These are phyloP conservation scores for Syrphus vitripennis DNA, from an alignment of 2,888 invertebrate species.

Conservation along the genomic window DNA sequence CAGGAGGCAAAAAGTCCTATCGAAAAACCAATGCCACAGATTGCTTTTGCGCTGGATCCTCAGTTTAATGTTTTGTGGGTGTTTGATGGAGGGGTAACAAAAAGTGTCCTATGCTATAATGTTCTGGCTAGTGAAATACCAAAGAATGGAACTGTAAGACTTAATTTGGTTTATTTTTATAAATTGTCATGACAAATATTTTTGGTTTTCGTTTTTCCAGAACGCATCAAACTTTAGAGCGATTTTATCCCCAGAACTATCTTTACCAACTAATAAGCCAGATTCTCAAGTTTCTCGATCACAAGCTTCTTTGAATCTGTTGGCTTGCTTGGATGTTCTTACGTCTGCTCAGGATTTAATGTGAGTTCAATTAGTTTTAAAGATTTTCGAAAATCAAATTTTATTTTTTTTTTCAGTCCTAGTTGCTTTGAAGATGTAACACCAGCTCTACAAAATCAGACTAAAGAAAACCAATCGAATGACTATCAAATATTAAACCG, in stretches of 20 bases:
- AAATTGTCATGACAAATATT: neutral
- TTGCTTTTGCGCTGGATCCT: constrained; percentile 87
- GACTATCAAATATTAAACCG: constrained; percentile 86
- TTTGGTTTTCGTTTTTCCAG: constrained; percentile 69
- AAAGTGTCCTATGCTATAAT: constrained; percentile 88
- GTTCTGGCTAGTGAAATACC: constrained; percentile 89
- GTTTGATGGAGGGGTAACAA: constrained; percentile 85
- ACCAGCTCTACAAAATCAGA: constrained; percentile 77
- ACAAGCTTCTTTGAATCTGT: constrained; percentile 94
- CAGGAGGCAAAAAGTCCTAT: constrained; percentile 72
- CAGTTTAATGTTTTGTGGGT: constrained; percentile 97
- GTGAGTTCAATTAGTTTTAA: constrained; percentile 76
- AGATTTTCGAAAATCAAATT: neutral
- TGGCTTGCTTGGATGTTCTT: constrained; percentile 94
- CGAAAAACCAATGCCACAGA: constrained; percentile 78
- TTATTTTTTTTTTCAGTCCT: constrained; percentile 73
- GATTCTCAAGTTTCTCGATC: constrained; percentile 89
- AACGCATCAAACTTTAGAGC: constrained; percentile 81
- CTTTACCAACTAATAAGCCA: constrained; percentile 86
- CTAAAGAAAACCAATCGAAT: constrained; percentile 78
- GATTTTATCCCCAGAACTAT: constrained; percentile 90
- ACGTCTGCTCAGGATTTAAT: constrained; percentile 89
- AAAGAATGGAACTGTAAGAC: constrained; percentile 75
- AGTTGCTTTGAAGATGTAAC: constrained; percentile 79
- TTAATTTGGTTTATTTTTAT: neutral